These are phyloP conservation scores for Patiria miniata DNA, from an alignment of 35 echinoderm and acorn worm species.

Conservation along the genomic window DNA sequence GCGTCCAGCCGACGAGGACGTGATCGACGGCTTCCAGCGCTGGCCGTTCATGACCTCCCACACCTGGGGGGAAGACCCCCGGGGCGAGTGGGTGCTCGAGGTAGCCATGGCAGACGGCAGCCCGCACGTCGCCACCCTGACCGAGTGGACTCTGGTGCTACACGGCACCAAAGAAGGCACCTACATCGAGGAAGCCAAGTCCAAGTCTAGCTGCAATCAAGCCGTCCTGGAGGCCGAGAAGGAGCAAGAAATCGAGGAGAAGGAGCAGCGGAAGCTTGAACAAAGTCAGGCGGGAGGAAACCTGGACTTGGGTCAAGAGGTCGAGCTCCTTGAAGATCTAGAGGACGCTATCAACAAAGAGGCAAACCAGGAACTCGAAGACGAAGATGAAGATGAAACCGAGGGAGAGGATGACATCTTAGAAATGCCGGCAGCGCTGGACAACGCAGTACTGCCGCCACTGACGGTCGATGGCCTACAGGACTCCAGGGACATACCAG, in stretches of 20 bases:
- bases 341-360: background rate
- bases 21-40: conserved; percentile 83
- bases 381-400: background rate
- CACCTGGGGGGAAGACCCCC: conserved; percentile 93
- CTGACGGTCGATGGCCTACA: too few species aligned
- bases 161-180: conserved; percentile 88
- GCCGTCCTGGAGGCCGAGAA: conserved; percentile 40
- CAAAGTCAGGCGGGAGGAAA: background rate
- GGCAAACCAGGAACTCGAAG: background rate
- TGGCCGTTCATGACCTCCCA: conserved; percentile 99
- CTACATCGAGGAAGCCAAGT: conserved; percentile 85
- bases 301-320: background rate
- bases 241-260: conserved; percentile 44
- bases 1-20: conserved; percentile 77
- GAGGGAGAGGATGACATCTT: too few species aligned
- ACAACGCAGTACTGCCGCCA: too few species aligned
- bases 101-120: conserved; percentile 74
- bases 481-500: background rate
- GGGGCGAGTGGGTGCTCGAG: conserved; percentile 90
- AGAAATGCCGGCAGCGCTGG: too few species aligned
- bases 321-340: background rate
- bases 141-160: conserved; percentile 89
- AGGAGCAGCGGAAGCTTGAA: background rate
- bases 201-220: conserved; percentile 59
- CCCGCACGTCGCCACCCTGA: conserved; percentile 62